A percentile compares a stretch with the other conserved stretches of the same genome.
phyloP scores from a whole-genome alignment of 2,888 invertebrate species.

The Teinopalpus imperialis region DNA sequence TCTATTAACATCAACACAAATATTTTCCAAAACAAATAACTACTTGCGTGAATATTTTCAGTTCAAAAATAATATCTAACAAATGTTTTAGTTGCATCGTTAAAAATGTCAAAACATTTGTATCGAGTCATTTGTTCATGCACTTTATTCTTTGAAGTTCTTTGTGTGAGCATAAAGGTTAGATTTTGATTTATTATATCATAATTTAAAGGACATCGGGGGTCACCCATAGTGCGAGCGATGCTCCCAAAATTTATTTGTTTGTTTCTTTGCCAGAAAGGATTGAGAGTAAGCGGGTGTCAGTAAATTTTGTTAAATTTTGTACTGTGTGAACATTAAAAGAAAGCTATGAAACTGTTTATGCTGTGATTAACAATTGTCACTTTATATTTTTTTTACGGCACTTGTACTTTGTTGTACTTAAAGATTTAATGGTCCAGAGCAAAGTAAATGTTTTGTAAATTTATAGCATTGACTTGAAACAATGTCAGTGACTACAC shows the following conservation, averaged over 20 bases:
- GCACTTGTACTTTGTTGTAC: constrained; percentile 2
- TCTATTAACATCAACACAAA: too few relatives aligned
- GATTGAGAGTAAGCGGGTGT: constrained; percentile 3
- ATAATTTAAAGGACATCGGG: neutral
- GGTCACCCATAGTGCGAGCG: neutral
- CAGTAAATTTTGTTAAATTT: neutral
- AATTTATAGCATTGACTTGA: constrained; percentile 4
- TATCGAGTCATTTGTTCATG: too few relatives aligned
- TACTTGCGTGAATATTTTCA: too few relatives aligned
- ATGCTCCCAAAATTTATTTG: neutral
- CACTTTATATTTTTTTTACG: constrained; percentile 12
- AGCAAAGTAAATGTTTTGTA: neutral
- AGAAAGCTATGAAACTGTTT: constrained; percentile 5
- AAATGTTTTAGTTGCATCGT: too few relatives aligned
- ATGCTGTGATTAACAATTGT: constrained; percentile 11
- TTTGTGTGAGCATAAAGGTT: neutral
- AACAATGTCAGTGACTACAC: constrained; percentile 7
- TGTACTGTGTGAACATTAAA: neutral
- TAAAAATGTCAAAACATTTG: too few relatives aligned
- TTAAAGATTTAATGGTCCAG: constrained; percentile 1
- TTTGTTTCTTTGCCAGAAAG: constrained; percentile 1
- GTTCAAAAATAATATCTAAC: too few relatives aligned
- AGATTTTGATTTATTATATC: neutral
- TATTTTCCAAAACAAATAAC: too few relatives aligned
- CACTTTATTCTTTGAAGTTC: neutral